Evolutionary conservation across 2,888 invertebrate species (phyloP).

Genomic region (Eupithecia vulgata): DNA sequence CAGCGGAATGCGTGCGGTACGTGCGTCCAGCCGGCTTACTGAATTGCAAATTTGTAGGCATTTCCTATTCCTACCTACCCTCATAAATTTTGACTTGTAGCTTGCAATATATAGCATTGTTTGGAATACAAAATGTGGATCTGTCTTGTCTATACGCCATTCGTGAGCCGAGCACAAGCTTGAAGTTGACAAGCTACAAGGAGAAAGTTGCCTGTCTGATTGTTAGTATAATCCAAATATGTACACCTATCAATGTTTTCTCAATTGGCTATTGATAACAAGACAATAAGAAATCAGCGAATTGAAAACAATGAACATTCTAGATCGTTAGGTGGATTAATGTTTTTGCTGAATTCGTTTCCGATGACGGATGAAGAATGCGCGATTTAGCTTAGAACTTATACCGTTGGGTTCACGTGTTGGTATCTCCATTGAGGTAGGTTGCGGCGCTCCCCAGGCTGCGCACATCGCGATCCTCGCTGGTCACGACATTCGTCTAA

Average conservation of each 20-base stretch:
- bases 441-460: slow-evolving; percentile 75
- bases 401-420: slow-evolving; percentile 78
- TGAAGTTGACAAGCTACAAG: slow-evolving; percentile 39
- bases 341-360: slow-evolving; percentile 40
- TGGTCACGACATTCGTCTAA: slow-evolving; percentile 83
- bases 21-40: slow-evolving; percentile 45
- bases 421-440: slow-evolving; percentile 77
- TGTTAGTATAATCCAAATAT: slow-evolving; percentile 42
- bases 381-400: slow-evolving; percentile 71
- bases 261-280: slow-evolving; percentile 31
- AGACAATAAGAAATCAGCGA: slow-evolving; percentile 12
- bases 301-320: slow-evolving; percentile 20
- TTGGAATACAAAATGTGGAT: slow-evolving; percentile 41
- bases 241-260: slow-evolving; percentile 15
- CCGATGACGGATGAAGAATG: slow-evolving; percentile 55
- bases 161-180: slow-evolving; percentile 32
- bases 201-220: slow-evolving; percentile 47
- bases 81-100: slow-evolving; percentile 41
- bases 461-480: slow-evolving; percentile 81
- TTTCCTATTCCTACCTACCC: slow-evolving; percentile 33
- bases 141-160: slow-evolving; percentile 39
- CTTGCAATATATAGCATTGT: slow-evolving; percentile 34
- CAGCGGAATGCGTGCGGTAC: slow-evolving; percentile 57
- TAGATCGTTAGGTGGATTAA: slow-evolving; percentile 37
- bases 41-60: slow-evolving; percentile 48